Evolutionary conservation across 2,113 vertebrate species (phyloP), one percentile per base, ranked within the genome.

Genomic region (Notothenia rossii): DNA sequence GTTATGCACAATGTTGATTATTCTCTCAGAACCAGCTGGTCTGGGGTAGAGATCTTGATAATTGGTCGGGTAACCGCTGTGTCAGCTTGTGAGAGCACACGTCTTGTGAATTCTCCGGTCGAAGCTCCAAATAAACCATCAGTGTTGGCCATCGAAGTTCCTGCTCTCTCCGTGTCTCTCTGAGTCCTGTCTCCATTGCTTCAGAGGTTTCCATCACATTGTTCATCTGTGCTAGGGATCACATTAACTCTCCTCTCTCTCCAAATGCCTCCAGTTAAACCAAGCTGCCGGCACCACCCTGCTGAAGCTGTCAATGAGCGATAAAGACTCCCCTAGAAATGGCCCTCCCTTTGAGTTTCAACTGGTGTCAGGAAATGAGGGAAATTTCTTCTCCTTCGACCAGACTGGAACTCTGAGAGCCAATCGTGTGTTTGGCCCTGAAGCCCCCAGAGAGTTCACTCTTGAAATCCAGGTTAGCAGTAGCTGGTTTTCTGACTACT

Each of bases 311-410:
- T 95, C 96, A 72, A 96, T 99, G 86, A 96, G 95, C 22, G 98
- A 99, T 93, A 96, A 95, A 86, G 98, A 99, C 87, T 97, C 97
- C 43, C 93, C 96, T 66, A 96, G 96, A 89, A 99, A 99, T 49
- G 98, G 97, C 5, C 95, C 97, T 10, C 98, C 98, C 61, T 99
- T 98, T 89, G 93, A 95, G 48, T 97, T 99, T 88, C 92, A 94
- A 75, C 95, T 99, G 33, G 67, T 97, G 73, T 96, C 97, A 55
- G 98, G 98, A 69, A 99, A 99, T 14, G 96, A 97, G 91, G 96
- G 94, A 10, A 93, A 95, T 59, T 95, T 95, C 56, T 98, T 99
- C 81, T 75, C 95, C 0, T 80, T 99, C 92, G 97, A 99, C 70
- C 94, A 96, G 49, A 94, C 95, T 0, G 97, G 98, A 18, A 83